phyloP scores from a whole-genome alignment of 2,113 vertebrate species.

The Piaya cayana region DNA sequence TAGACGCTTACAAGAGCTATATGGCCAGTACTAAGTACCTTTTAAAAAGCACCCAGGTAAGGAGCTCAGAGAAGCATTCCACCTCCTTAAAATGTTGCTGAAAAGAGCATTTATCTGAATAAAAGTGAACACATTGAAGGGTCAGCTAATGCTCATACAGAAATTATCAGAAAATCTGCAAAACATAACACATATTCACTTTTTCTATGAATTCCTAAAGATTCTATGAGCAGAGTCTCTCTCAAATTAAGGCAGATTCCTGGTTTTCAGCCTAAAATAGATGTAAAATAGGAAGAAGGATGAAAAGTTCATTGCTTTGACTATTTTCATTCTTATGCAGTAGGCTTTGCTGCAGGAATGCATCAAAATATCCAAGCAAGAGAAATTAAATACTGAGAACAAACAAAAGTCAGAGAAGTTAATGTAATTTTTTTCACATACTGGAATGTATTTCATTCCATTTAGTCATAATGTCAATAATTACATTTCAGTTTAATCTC shows the following conservation, averaged over 20 bases:
- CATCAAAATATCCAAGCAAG: not conserved
- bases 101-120: not conserved
- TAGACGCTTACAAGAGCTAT: not conserved
- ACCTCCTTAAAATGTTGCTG: not conserved
- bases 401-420: not conserved
- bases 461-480: not conserved
- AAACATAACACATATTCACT: not conserved
- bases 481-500: not conserved
- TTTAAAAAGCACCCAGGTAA: not conserved
- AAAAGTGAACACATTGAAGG: not conserved
- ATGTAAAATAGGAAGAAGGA: not conserved
- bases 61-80: not conserved
- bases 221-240: not conserved
- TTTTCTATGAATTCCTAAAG: not conserved
- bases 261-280: not conserved
- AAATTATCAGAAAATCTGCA: not conserved
- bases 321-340: not conserved
- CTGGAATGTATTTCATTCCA: not conserved
- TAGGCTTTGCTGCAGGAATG: not conserved
- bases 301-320: not conserved
- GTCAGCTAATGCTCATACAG: not conserved
- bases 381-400: not conserved
- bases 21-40: not conserved
- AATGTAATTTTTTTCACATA: not conserved
- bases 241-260: not conserved